Evolutionary conservation across 2,797 vertebrate genomes (phyloP).

Genomic region (Ptychadena robeensis): DNA sequence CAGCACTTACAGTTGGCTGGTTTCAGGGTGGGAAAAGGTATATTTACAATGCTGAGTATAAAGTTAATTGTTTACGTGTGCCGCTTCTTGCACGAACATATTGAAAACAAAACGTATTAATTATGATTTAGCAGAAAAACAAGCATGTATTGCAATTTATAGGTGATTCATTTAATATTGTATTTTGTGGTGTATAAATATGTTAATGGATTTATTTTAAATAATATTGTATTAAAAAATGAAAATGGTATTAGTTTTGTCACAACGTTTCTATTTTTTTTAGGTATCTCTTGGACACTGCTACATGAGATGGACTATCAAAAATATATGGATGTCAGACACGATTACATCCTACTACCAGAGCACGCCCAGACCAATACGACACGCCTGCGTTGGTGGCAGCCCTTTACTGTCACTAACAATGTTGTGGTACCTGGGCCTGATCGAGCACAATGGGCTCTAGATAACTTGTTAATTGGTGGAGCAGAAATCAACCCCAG

Average conservation of each 20-base stretch:
- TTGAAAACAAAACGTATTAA: too few species aligned
- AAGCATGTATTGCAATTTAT: neutral
- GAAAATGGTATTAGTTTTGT: neutral
- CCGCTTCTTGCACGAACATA: too few species aligned
- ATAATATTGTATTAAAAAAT: neutral
- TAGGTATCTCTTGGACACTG: constrained; percentile 94
- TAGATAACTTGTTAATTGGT: constrained; percentile 94
- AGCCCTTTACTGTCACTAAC: constrained; percentile 87
- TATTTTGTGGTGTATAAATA: neutral
- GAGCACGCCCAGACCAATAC: constrained; percentile 90
- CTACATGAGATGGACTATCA: constrained; percentile 98
- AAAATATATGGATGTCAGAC: constrained; percentile 92
- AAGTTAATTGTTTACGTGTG: too few species aligned
- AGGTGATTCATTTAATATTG: too few species aligned
- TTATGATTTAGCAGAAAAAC: too few species aligned
- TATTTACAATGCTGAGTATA: too few species aligned
- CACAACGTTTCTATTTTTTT: constrained; percentile 5
- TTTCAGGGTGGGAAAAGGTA: too few species aligned
- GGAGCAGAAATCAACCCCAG: constrained; percentile 98
- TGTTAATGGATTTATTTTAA: neutral
- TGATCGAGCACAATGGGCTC: constrained; percentile 94
- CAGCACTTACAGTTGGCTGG: too few species aligned
- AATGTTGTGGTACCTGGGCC: constrained; percentile 85
- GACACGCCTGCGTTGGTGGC: constrained; percentile 97
- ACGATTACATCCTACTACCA: constrained; percentile 93